A percentile compares a stretch with the other conserved stretches of the same genome.
phyloP scores from a whole-genome alignment of 2,113 vertebrate species.

The Alosa alosa region DNA sequence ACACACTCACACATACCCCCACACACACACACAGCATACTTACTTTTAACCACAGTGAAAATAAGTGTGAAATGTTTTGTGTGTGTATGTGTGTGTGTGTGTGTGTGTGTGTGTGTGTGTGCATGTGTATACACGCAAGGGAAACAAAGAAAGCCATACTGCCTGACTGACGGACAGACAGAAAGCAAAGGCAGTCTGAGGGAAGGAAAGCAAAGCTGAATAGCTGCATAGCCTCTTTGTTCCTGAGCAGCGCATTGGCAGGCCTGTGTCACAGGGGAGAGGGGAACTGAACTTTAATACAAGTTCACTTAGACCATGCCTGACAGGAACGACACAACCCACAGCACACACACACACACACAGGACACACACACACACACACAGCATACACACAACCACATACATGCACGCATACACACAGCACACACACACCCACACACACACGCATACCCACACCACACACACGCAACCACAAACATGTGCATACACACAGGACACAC shows the following conservation, averaged over 20 bases:
- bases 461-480: background rate
- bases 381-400: background rate
- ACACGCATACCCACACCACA: too few relatives aligned
- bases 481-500: background rate
- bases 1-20: background rate
- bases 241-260: background rate
- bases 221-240: background rate
- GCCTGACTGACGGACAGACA: background rate
- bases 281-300: background rate
- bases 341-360: background rate
- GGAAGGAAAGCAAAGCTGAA: background rate
- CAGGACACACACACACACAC: background rate
- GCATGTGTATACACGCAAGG: background rate
- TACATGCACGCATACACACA: background rate
- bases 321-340: background rate
- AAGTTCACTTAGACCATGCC: background rate
- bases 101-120: background rate
- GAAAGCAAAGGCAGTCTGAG: background rate
- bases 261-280: background rate
- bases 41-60: background rate
- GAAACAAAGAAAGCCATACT: background rate
- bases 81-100: background rate
- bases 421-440: background rate
- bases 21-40: background rate
- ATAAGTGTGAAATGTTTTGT: background rate